Percentiles rank a stretch among this genome's conserved stretches.
phyloP scores from a whole-genome alignment of 2,888 invertebrate species.

The Disparrhopalites patrizii region DNA sequence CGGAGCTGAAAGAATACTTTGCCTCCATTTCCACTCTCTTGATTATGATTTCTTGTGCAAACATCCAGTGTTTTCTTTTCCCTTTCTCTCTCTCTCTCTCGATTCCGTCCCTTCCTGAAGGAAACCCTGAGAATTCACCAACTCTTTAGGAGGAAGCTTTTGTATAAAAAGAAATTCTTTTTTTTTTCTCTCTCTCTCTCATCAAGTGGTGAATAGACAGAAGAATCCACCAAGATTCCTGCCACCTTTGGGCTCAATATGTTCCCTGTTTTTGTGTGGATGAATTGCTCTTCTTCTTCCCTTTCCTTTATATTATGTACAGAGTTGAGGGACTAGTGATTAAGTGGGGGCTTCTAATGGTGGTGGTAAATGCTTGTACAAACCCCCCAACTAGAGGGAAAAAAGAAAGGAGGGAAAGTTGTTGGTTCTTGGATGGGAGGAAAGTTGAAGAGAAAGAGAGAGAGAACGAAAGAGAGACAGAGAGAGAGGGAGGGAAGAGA shows the following conservation, averaged over 20 bases:
- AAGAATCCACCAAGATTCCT: neutral
- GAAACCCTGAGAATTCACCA: neutral
- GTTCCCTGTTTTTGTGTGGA: no score
- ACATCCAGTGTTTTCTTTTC: conserved; percentile 31
- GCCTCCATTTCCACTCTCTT: conserved; percentile 31
- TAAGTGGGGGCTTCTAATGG: no score
- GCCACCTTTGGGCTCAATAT: conserved; percentile 1
- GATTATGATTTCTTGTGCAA: conserved; percentile 46
- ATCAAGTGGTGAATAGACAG: conserved; percentile 24
- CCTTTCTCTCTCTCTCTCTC: conserved; percentile 7
- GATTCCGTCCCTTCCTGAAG: neutral
- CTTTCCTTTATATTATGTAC: neutral
- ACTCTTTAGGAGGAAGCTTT: no score
- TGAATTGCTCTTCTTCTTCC: neutral
- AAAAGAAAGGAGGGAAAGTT: conserved; percentile 1
- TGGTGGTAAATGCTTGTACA: neutral
- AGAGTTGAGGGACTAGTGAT: neutral
- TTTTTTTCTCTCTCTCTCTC: conserved; percentile 1
- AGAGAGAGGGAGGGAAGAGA: neutral
- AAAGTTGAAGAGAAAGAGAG: neutral
- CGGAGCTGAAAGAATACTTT: conserved; percentile 7
- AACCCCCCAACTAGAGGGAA: neutral
- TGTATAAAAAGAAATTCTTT: no score
- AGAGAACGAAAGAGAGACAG: neutral
- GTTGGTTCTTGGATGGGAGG: neutral